Conservation (phyloP, 35 echinoderm and acorn worm species). For the Hemicentrotus pulcherrimus region DNA sequence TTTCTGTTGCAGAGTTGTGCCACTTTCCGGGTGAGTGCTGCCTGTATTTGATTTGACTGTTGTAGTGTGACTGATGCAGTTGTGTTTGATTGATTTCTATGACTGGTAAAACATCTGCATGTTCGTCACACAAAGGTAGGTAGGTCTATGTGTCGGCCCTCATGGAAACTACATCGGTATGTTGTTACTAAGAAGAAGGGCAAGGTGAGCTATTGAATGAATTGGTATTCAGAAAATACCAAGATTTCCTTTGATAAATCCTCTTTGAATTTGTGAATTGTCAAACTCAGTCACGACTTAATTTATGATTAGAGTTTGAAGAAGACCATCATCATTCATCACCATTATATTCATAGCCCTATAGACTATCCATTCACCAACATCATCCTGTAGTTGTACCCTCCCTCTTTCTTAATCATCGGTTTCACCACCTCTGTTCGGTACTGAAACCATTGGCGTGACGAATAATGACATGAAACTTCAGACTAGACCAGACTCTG, state of each 20-base stretch:
- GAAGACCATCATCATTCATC: no score
- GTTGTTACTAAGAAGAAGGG: background rate
- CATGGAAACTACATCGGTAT: background rate
- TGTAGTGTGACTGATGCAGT: background rate
- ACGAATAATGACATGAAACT: background rate
- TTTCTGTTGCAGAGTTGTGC: background rate
- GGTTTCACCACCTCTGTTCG: background rate
- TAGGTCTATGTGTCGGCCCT: background rate
- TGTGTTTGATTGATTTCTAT: background rate
- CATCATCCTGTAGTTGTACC: background rate
- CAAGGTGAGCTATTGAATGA: background rate
- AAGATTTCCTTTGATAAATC: background rate
- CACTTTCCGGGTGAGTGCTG: background rate
- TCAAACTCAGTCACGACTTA: no score
- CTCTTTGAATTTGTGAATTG: background rate
- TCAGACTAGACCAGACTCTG: background rate
- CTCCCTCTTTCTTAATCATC: background rate
- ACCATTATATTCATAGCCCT: no score
- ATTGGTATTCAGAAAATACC: background rate
- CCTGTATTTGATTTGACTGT: background rate
- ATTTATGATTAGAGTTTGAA: no score
- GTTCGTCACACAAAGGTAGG: background rate
- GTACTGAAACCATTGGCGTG: no score
- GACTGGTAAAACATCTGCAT: background rate
- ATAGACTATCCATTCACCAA: background rate